Conservation (phyloP, 2,797 vertebrate genomes). For the Pseudochaenichthys georgianus region DNA sequence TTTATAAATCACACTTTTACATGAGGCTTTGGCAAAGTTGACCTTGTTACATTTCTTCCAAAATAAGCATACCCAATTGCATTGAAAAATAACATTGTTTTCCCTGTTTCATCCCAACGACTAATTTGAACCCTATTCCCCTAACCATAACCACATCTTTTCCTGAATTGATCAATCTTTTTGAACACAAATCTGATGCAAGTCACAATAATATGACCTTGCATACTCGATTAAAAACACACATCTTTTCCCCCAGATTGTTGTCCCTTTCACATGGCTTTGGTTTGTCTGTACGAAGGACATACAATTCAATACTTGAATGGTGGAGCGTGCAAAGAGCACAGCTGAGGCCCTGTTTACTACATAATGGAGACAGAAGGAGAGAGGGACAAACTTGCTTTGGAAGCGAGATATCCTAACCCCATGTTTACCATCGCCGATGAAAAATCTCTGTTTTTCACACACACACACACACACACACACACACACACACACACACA, state of each 20-base stretch:
- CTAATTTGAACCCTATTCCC: background rate
- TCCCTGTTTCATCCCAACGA: background rate
- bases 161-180: background rate
- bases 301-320: constrained; percentile 57
- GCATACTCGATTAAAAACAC: background rate
- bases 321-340: constrained; percentile 33
- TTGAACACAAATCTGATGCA: background rate
- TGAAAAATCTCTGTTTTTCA: constrained; percentile 28
- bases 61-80: no score
- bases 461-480: background rate
- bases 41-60: no score
- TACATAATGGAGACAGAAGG: constrained; percentile 44
- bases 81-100: background rate
- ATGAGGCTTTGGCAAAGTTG: no score
- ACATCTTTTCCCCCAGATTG: background rate
- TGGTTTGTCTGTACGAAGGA: constrained; percentile 42
- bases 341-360: constrained; percentile 55
- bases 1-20: no score
- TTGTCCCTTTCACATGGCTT: constrained; percentile 27
- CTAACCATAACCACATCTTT: background rate
- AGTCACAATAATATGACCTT: background rate
- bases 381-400: constrained; percentile 1
- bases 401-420: constrained; percentile 27
- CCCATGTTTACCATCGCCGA: constrained; percentile 45
- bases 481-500: background rate